Base-by-base conservation (phyloP, 1,140 invertebrate genomes). In the Orius insidiosus region DNA sequence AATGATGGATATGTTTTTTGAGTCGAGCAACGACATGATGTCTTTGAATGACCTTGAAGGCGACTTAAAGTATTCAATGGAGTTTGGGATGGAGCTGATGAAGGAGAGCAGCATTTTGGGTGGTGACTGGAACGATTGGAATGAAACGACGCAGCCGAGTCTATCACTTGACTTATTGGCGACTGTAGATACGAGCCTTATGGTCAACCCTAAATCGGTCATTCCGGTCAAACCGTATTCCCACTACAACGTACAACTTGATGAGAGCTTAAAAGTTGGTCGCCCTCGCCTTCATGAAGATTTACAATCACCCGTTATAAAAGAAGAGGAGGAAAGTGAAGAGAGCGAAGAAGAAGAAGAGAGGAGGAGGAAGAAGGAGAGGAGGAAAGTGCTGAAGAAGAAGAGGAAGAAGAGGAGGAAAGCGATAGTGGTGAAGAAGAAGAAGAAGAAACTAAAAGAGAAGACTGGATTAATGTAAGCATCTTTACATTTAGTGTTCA, bases 1-100 rank as follows among this genome's bases (percentile, higher is more conserved):
- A 38, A 38, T 38, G 36, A 38, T 38, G 36, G 36, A 38, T 14
- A 38, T 38, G 36, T 38, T n/a, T 14, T 38, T 38, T 13, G 36
- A 38, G 36, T 38, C 36, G 36, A n/a, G 14, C 36, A 14, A 38
- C 36, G 14, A 38, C 13, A 38, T 38, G 36, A n/a, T 38, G 36
- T 38, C 36, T 9, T 38, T 38, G 13, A 14, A 38, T 13, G 36
- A 38, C 6, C 13, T 38, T 5, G 36, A 38, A 6, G 14, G 6
- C 6, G 36, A 38, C 14, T 14, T 38, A 9, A 38, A 38, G 13
- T 38, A 38, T 38, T 38, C 36, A 13, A 9, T 38, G 6, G 36
- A 38, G 13, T 13, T 38, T 5, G 36, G 36, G 13, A 6, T 38
- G 6, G 36, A 38, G 14, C 9, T 38, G 9, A 38, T n/a, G 14